These are phyloP conservation scores for Ranitomeya variabilis DNA, from an alignment of 2,113 vertebrate species.

Conservation along the genomic window DNA sequence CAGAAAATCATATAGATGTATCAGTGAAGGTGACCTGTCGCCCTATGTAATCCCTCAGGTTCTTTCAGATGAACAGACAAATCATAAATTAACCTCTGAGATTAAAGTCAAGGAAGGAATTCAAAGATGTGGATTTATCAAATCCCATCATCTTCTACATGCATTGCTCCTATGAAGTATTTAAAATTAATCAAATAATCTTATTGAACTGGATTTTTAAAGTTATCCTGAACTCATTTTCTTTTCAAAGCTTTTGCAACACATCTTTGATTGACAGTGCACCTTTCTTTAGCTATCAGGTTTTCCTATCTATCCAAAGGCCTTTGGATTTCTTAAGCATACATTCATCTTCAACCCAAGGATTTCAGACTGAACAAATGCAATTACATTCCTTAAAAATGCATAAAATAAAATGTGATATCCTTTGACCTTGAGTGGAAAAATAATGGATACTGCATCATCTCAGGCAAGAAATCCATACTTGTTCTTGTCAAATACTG, in stretches of 20 bases:
- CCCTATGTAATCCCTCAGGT: conserved; percentile 59
- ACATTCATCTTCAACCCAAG: conserved; percentile 53
- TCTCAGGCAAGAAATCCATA: conserved; percentile 46
- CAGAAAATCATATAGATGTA: conserved; percentile 63
- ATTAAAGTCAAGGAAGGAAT: conserved; percentile 69
- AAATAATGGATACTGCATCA: conserved; percentile 25
- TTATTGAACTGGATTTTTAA: conserved; percentile 55
- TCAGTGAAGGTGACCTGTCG: conserved; percentile 63
- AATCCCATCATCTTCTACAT: conserved; percentile 62
- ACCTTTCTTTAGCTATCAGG: conserved; percentile 40
- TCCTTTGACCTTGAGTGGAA: conserved; percentile 47
- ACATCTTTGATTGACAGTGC: conserved; percentile 57
- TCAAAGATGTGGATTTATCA: conserved; percentile 67
- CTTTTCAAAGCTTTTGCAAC: conserved; percentile 45
- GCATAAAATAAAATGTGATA: conserved; percentile 56
- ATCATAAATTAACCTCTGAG: conserved; percentile 61
- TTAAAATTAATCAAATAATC: conserved; percentile 67
- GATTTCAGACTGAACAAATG: conserved; percentile 53
- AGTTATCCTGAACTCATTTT: conserved; percentile 62
- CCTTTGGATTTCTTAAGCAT: conserved; percentile 45
- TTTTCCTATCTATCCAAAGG: conserved; percentile 19
- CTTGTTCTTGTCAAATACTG: conserved; percentile 37
- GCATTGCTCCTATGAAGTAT: conserved; percentile 64
- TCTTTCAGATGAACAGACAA: conserved; percentile 59
- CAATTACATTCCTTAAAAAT: conserved; percentile 55